Percentiles rank a stretch among this genome's conserved stretches.
These are phyloP conservation scores for Callosobruchus maculatus DNA, from an alignment of 2,888 invertebrate species.

Conservation along the genomic window DNA sequence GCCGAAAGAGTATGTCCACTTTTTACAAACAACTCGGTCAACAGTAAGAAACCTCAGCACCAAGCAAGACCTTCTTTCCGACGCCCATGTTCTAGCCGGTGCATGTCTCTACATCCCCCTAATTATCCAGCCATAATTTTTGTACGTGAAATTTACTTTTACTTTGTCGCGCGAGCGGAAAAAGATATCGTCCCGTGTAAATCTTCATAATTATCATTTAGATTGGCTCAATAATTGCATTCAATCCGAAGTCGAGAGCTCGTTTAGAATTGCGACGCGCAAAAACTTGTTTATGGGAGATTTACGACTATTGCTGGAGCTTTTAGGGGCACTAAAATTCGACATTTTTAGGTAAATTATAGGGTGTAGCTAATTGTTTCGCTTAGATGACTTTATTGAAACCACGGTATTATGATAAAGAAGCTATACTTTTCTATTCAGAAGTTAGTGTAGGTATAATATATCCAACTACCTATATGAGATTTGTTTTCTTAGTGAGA, in stretches of 20 bases:
- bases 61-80: neutral
- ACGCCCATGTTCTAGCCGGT: neutral
- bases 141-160: conserved; percentile 18
- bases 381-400: neutral
- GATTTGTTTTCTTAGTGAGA: too few species aligned
- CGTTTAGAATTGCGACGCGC: neutral
- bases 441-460: too few species aligned
- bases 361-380: neutral
- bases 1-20: too few species aligned
- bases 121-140: conserved; percentile 45
- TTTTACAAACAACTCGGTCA: too few species aligned
- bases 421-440: too few species aligned
- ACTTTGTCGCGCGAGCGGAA: neutral
- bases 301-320: neutral
- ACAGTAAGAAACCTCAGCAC: too few species aligned
- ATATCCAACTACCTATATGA: too few species aligned
- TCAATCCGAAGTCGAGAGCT: neutral
- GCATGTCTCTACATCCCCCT: conserved; percentile 24
- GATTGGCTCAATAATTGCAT: neutral
- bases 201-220: neutral
- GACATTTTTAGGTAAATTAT: neutral
- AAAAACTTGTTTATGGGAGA: neutral
- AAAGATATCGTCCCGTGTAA: neutral
- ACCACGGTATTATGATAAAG: neutral
- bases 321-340: neutral